Evolutionary conservation across 2,797 vertebrate genomes (phyloP).

Genomic region (Poeciliopsis infans): DNA sequence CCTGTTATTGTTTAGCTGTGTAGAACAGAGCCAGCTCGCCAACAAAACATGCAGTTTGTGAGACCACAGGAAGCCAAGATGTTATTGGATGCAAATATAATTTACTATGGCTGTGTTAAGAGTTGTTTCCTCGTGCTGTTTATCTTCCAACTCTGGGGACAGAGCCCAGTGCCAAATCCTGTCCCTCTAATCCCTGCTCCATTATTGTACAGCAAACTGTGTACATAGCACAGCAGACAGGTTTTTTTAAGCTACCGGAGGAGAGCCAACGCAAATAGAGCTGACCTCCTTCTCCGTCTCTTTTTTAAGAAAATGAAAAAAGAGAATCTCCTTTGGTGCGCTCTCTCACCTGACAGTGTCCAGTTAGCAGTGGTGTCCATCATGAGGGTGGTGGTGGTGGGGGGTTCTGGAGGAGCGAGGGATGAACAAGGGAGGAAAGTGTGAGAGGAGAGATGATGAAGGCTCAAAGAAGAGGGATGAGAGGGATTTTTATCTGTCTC

Average conservation of each 20-base stretch:
- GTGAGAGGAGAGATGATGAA: conserved; percentile 52
- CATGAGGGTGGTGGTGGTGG: conserved; percentile 57
- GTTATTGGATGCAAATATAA: conserved; percentile 66
- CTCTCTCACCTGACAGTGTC: conserved; percentile 81
- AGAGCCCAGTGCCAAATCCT: conserved; percentile 56
- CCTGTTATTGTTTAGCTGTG: conserved; percentile 62
- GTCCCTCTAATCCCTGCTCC: conserved; percentile 44
- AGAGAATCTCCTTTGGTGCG: conserved; percentile 2
- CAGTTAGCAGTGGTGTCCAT: conserved; percentile 77
- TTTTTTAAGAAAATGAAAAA: background rate
- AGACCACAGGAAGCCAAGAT: conserved; percentile 64
- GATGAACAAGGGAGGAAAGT: conserved; percentile 69
- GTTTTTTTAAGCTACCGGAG: conserved; percentile 53
- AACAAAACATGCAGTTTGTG: conserved; percentile 60
- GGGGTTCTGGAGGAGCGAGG: conserved; percentile 75
- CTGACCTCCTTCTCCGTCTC: conserved; percentile 13
- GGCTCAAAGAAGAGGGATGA: conserved; percentile 43
- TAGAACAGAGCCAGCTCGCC: conserved; percentile 39
- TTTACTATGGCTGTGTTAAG: conserved; percentile 52
- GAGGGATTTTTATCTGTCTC: conserved; percentile 10
- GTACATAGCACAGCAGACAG: conserved; percentile 22
- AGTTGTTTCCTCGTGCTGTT: conserved; percentile 63
- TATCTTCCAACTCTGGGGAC: conserved; percentile 61
- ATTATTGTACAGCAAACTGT: conserved; percentile 48
- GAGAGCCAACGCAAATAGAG: conserved; percentile 40